Conservation (phyloP, 92 coral and sea anemone genomes). For the Paragorgia papillata region DNA sequence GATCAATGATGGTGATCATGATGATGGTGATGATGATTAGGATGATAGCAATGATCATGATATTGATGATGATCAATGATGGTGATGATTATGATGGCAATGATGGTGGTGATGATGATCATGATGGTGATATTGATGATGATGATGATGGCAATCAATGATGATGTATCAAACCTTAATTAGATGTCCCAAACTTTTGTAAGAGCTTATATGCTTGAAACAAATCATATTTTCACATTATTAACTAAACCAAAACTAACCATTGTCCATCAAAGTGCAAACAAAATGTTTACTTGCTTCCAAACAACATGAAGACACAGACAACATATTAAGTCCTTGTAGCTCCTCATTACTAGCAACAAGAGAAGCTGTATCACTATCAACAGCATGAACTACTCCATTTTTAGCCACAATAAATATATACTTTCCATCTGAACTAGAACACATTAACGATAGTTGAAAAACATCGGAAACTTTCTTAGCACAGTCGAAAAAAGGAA, state of each 20-base stretch:
- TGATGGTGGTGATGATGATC: too few relatives aligned
- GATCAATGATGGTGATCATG: too few relatives aligned
- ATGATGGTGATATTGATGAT: too few relatives aligned
- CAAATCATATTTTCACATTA: too few relatives aligned
- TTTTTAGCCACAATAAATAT: constrained; percentile 59
- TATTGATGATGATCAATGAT: too few relatives aligned
- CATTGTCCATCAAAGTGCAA: constrained; percentile 66
- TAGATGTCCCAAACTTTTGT: too few relatives aligned
- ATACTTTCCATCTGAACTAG: constrained; percentile 54
- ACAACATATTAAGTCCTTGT: constrained; percentile 51
- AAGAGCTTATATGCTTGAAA: too few relatives aligned
- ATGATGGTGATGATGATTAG: too few relatives aligned
- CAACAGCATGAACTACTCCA: constrained; percentile 68
- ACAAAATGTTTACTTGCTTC: constrained; percentile 70
- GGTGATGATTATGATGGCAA: too few relatives aligned
- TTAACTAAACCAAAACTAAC: constrained; percentile 53
- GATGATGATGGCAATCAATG: too few relatives aligned
- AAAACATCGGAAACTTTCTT: constrained; percentile 58
- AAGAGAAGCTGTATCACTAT: constrained; percentile 64
- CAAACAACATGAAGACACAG: constrained; percentile 66
- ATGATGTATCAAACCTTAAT: too few relatives aligned
- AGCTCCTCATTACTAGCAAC: constrained; percentile 74
- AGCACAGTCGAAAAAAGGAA: constrained; percentile 80
- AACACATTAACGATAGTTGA: constrained; percentile 62
- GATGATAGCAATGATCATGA: too few relatives aligned